These are phyloP conservation scores for Sprattus sprattus DNA, from an alignment of 2,113 vertebrate species.

Conservation along the genomic window DNA sequence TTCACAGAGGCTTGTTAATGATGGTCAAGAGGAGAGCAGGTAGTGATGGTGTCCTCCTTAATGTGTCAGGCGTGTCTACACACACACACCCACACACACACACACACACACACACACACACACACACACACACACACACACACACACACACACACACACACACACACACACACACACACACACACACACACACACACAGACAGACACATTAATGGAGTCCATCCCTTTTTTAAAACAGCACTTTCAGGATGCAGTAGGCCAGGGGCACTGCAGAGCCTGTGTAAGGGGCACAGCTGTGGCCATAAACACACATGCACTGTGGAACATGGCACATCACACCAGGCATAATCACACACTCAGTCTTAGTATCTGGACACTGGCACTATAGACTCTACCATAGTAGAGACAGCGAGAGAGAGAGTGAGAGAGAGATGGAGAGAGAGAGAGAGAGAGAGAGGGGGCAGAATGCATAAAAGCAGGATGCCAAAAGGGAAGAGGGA, in stretches of 20 bases:
- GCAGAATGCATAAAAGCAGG: neutral
- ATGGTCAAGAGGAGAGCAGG: neutral
- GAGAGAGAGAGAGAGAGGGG: neutral
- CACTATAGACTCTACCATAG: neutral
- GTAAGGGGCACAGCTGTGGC: neutral
- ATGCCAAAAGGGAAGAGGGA: neutral
- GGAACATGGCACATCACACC: neutral
- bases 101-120: slow-evolving; percentile 12
- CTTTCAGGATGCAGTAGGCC: neutral
- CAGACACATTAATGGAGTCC: neutral
- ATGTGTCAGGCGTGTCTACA: neutral
- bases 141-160: neutral
- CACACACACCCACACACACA: slow-evolving; percentile 37
- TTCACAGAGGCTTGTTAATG: slow-evolving; percentile 10
- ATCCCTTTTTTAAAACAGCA: neutral
- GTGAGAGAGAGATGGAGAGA: neutral
- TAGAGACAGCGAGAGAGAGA: neutral
- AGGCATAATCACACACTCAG: neutral
- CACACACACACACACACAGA: neutral
- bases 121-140: slow-evolving; percentile 2
- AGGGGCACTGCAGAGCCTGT: neutral
- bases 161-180: neutral
- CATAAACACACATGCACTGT: neutral
- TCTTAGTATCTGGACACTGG: neutral
- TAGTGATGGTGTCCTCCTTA: too few relatives aligned